A percentile compares a stretch with the other conserved stretches of the same genome.
Evolutionary conservation across 1,140 invertebrate species (phyloP).

Genomic region (Diorhabda sublineata): DNA sequence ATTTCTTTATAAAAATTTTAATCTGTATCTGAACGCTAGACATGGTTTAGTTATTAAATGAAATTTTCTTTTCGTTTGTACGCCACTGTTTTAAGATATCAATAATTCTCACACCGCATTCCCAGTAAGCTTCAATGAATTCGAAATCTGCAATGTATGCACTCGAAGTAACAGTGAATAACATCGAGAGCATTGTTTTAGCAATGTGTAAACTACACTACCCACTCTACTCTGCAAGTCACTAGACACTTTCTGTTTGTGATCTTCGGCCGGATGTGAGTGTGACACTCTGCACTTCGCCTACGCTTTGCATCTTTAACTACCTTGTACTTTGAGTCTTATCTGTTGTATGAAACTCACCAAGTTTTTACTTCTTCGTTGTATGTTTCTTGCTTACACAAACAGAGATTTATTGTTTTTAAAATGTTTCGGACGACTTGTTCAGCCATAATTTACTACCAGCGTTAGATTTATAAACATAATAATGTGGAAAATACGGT

Average conservation of each 20-base stretch:
- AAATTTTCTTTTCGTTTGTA: neutral
- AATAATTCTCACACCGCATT: conserved; percentile 2
- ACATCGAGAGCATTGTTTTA: conserved; percentile 24
- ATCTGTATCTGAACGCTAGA: no score
- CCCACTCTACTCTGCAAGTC: conserved; percentile 24
- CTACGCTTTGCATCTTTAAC: conserved; percentile 14
- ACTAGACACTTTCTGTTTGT: conserved; percentile 28
- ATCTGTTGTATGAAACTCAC: neutral
- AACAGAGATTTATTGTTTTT: neutral
- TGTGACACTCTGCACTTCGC: conserved; percentile 6
- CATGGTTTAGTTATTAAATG: no score
- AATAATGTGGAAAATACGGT: no score
- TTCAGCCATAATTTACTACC: no score
- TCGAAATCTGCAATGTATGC: conserved; percentile 12
- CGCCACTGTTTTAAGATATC: neutral
- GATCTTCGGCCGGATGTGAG: conserved; percentile 27
- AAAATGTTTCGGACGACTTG: neutral
- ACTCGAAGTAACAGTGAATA: conserved; percentile 9
- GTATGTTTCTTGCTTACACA: neutral
- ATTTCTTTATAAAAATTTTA: no score
- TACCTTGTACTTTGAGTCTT: neutral
- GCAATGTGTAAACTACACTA: conserved; percentile 26
- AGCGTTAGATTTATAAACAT: no score
- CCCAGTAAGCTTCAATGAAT: conserved; percentile 1
- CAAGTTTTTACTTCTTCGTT: neutral